These are phyloP conservation scores for Clunio marinus DNA, from an alignment of 2,888 invertebrate species.

Conservation along the genomic window DNA sequence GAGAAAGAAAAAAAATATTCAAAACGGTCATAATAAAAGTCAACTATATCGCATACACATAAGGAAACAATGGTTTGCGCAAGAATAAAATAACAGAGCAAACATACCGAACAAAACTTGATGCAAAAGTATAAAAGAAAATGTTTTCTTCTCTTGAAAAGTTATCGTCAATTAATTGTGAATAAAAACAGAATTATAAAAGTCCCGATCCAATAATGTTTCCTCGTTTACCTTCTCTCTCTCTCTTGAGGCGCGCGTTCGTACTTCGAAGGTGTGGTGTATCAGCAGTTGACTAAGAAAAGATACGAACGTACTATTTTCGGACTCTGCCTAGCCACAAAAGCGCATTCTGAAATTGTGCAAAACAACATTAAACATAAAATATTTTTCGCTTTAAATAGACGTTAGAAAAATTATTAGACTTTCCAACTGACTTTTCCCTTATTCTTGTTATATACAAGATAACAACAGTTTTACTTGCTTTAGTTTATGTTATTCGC, in stretches of 20 bases:
- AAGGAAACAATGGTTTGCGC: conserved; percentile 27
- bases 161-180: conserved; percentile 37
- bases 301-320: conserved; percentile 7
- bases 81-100: not conserved
- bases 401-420: conserved; percentile 19
- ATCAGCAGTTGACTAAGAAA: not conserved
- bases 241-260: not conserved
- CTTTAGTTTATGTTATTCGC: conserved; percentile 10
- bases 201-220: conserved; percentile 4
- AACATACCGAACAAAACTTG: not conserved
- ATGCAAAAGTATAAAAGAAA: conserved; percentile 16
- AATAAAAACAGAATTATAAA: conserved; percentile 24
- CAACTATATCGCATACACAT: not conserved
- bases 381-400: conserved; percentile 14
- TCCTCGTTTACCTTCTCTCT: not conserved
- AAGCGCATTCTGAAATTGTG: conserved; percentile 12
- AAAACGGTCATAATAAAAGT: conserved; percentile 12
- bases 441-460: conserved; percentile 6
- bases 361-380: conserved; percentile 9
- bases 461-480: conserved; percentile 5
- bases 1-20: conserved; percentile 28
- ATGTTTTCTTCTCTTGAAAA: conserved; percentile 6
- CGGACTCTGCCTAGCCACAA: not conserved
- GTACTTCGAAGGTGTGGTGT: conserved; percentile 11
- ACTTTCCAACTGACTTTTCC: conserved; percentile 21